These are phyloP conservation scores for Maniola hyperantus DNA, from an alignment of 2,888 invertebrate species.

Conservation along the genomic window DNA sequence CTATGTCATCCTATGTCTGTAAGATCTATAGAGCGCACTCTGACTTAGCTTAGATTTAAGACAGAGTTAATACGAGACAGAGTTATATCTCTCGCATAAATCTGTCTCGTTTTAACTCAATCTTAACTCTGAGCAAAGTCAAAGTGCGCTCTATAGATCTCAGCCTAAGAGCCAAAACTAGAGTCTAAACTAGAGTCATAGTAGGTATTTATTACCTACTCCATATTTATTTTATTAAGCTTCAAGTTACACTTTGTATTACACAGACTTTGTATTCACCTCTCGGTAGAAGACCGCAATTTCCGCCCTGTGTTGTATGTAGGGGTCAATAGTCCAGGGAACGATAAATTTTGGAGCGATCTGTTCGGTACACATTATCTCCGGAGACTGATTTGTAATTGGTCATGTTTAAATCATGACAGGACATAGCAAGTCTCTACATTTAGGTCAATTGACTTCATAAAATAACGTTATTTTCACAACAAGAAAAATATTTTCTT, in stretches of 20 bases:
- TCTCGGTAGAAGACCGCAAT: neutral
- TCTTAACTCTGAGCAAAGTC: too few species aligned
- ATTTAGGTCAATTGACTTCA: conserved; percentile 12
- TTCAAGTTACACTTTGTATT: neutral
- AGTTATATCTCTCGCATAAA: too few species aligned
- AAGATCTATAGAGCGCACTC: too few species aligned
- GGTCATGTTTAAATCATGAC: conserved; percentile 11
- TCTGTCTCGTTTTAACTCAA: too few species aligned
- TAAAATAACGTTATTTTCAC: neutral
- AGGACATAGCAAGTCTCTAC: neutral
- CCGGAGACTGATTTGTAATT: conserved; percentile 20
- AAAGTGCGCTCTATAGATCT: too few species aligned
- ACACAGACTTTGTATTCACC: neutral
- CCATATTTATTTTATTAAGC: neutral
- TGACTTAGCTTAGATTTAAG: too few species aligned
- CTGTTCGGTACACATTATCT: conserved; percentile 12
- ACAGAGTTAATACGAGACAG: too few species aligned
- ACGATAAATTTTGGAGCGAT: conserved; percentile 25
- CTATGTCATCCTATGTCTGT: too few species aligned
- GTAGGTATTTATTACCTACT: too few species aligned
- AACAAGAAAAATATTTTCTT: too few species aligned
- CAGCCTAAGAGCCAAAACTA: too few species aligned
- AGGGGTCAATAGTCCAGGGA: conserved; percentile 21
- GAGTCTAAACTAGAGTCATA: too few species aligned
- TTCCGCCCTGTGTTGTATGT: conserved; percentile 5